Base-by-base conservation (phyloP, 2,113 vertebrate genomes). In the Sinosuthora webbiana region DNA sequence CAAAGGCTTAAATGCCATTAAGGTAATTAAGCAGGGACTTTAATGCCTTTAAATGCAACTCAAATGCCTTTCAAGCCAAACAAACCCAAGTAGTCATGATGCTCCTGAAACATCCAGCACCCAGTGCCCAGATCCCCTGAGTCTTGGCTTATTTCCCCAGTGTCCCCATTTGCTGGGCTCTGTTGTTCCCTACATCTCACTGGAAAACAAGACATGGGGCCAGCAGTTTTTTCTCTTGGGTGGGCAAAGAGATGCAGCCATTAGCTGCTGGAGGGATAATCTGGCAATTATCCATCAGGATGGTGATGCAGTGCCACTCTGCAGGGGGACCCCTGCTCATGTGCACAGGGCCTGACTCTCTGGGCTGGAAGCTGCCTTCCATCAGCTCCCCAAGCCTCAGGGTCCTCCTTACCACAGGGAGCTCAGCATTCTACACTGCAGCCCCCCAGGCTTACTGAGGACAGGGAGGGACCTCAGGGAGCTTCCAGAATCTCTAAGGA, bases 1-100 rank as follows among this genome's bases (percentile, higher is more conserved):
- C 60, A 74, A 84, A 68, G 81, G 33, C 81, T 87, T 74, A 96
- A 93, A 73, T 77, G 50, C 20, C 13, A 28, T 80, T 87, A 91
- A 89, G 68, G 55, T 80, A 91, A 84, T 89, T 89, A 94, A 95
- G 44, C 71, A 89, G 89, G 85, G 78, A 65, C 37, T 92, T 93
- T 37, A 74, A 91, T 78, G 69, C 42, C 70, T 74, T 94, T 94
- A 89, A 93, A 95, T 55, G 57, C 35, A 91, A 93, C 80, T 93
- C 57, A 45, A 67, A 45, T 35, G 39, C 39, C 42, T 81, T 70
- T 82, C 79, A 89, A 90, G 37, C 13, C 60, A 63, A 78, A 87
- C 1, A 1, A 93, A 60, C 28, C n/a, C 41, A 70, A 81, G 28
- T 4, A 25, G 22, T 42, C 2, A 0, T 47, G 78, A 78, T 71